A percentile compares a stretch with the other conserved stretches of the same genome.
Evolutionary conservation across 2,888 invertebrate genomes (phyloP).

Genomic region (Sarcophaga rosellei): DNA sequence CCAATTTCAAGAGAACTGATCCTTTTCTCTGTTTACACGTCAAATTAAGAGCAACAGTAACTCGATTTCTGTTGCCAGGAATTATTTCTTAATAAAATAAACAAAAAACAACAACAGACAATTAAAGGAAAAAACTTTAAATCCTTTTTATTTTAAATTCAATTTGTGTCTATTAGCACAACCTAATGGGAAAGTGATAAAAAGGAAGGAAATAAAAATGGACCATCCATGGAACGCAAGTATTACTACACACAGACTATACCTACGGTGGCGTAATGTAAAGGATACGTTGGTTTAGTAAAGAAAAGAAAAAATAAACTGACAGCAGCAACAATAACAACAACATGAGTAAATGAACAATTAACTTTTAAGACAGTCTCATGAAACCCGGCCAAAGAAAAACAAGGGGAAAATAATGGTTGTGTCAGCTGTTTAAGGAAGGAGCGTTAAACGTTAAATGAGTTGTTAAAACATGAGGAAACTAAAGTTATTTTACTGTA

Average conservation of each 20-base stretch:
- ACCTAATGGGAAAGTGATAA: conserved; percentile 29
- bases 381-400: neutral
- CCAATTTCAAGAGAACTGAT: too few species aligned
- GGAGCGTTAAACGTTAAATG: neutral
- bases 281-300: neutral
- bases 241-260: neutral
- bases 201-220: conserved; percentile 35
- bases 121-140: neutral
- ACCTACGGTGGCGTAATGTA: too few species aligned
- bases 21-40: too few species aligned
- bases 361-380: conserved; percentile 6
- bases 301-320: neutral
- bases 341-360: neutral
- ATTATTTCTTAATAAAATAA: too few species aligned
- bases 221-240: neutral
- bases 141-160: conserved; percentile 52
- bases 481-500: neutral
- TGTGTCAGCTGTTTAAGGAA: conserved; percentile 24
- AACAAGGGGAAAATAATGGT: neutral
- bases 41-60: too few species aligned
- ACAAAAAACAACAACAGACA: neutral
- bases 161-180: conserved; percentile 65
- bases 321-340: neutral
- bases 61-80: too few species aligned
- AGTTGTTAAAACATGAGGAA: neutral